Evolutionary conservation across 1,140 invertebrate species (phyloP), one percentile per base, ranked within the genome.

Genomic region (Pseudoatta argentina): DNA sequence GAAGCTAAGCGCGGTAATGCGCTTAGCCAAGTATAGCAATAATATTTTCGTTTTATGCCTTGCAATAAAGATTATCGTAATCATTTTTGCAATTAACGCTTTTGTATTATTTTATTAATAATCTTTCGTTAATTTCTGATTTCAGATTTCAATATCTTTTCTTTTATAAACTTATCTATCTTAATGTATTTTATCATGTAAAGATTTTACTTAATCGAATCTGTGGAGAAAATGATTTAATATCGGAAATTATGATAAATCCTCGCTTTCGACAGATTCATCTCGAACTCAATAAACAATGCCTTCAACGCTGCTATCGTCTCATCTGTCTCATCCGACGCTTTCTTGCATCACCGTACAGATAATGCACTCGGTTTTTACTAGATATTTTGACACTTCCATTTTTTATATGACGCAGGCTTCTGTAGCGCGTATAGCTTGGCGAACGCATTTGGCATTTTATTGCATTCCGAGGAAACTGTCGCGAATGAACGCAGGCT

Each of bases 401-500:
- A 72, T 82, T 61, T 82, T 82, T 73, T 44, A 44, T 44, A 61
- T 48, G 39, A 34, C 24, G 69, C 55, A 61, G 18, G 73, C 51
- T 82, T 61, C 55, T 30, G 48, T 55, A 18, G 55, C 24, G 21
- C 21, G 34, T 48, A 21, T 1, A 63, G 12, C 16, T 39, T n/a
- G 12, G 39, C 21, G 24, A 72, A 24, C 39, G 55, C 55, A 48
- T 57, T 82, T 72, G 39, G 55, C 18, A 34, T 73, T 53, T 72
- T 73, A 82, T 82, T 73, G 39, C 79, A 82, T 82, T 82, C 39
- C 53, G 53, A n/a, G 79, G 67, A 61, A 82, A 61, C 79, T 82
- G 67, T 82, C 79, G 53, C 67, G 39, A 82, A 73, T 73, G 69
- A 82, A 82, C 55, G 39, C 79, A 72, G 39, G 14, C 55, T n/a